Evolutionary conservation across 2,113 vertebrate species (phyloP).

Genomic region (Tauraco erythrolophus): DNA sequence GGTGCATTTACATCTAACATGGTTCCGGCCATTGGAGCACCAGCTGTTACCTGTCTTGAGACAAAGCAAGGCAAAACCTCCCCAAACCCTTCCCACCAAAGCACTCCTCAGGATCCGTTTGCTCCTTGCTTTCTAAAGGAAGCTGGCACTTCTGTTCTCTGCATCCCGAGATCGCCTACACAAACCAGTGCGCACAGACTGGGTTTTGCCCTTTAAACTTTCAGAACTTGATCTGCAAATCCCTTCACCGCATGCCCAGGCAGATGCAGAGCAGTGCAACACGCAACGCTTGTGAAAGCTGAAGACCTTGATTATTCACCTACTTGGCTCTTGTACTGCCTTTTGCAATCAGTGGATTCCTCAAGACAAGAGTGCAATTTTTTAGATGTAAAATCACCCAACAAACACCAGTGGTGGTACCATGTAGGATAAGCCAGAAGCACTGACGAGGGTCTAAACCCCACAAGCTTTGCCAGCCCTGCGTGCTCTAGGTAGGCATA

Average conservation of each 20-base stretch:
- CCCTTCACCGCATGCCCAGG: neutral
- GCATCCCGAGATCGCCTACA: fast-evolving
- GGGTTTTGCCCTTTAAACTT: neutral
- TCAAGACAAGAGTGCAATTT: neutral
- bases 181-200: neutral
- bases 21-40: neutral
- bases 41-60: fast-evolving
- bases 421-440: neutral
- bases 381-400: neutral
- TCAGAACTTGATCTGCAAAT: neutral
- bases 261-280: neutral
- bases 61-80: fast-evolving
- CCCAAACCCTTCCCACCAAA: neutral
- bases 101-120: fast-evolving
- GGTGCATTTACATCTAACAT: fast-evolving
- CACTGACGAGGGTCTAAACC: fast-evolving
- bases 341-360: neutral
- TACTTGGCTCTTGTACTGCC: neutral
- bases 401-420: fast-evolving
- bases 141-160: neutral
- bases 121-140: neutral
- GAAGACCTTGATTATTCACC: neutral
- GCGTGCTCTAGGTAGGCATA: fast-evolving
- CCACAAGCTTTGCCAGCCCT: neutral
- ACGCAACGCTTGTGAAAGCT: fast-evolving